These are phyloP conservation scores for Caenorhabditis sp. DNA, from an alignment of 2,888 invertebrate species.

Conservation along the genomic window DNA sequence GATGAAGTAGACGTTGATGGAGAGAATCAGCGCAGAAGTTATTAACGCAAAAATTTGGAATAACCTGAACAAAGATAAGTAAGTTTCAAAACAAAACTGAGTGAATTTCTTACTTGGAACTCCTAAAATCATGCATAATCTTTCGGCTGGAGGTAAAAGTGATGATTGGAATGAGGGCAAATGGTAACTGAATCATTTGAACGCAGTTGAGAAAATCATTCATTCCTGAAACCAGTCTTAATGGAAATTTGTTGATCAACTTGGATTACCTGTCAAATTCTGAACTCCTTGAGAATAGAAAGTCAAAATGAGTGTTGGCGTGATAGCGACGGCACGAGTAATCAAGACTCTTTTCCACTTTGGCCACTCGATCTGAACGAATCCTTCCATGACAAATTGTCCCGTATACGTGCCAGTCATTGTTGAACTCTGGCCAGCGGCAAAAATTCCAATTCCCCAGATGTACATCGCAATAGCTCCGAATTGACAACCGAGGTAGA, in stretches of 20 bases:
- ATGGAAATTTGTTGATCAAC: no score
- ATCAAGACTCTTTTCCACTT: conserved; percentile 92
- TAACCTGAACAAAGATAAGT: conserved; percentile 61
- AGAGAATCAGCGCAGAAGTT: conserved; percentile 88
- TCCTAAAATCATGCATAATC: conserved; percentile 92
- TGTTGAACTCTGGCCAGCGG: conserved; percentile 85
- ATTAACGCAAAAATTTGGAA: conserved; percentile 88
- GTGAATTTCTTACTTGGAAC: conserved; percentile 86
- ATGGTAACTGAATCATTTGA: conserved; percentile 88
- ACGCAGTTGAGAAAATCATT: conserved; percentile 89
- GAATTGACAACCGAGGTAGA: conserved; percentile 85
- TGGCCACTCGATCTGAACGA: conserved; percentile 91
- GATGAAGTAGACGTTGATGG: conserved; percentile 91
- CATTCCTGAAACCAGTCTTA: conserved; percentile 87
- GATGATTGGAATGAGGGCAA: conserved; percentile 91
- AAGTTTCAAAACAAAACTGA: not conserved
- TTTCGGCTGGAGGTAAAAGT: conserved; percentile 90
- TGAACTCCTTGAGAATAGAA: conserved; percentile 82
- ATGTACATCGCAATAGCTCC: conserved; percentile 85
- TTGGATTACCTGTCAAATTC: conserved; percentile 75
- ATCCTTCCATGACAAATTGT: conserved; percentile 86
- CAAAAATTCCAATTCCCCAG: conserved; percentile 86
- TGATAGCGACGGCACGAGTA: conserved; percentile 91
- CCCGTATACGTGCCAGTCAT: conserved; percentile 86
- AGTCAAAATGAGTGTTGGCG: conserved; percentile 85